phyloP scores from a whole-genome alignment of 2,888 invertebrate species.

The Endotricha flammealis region DNA sequence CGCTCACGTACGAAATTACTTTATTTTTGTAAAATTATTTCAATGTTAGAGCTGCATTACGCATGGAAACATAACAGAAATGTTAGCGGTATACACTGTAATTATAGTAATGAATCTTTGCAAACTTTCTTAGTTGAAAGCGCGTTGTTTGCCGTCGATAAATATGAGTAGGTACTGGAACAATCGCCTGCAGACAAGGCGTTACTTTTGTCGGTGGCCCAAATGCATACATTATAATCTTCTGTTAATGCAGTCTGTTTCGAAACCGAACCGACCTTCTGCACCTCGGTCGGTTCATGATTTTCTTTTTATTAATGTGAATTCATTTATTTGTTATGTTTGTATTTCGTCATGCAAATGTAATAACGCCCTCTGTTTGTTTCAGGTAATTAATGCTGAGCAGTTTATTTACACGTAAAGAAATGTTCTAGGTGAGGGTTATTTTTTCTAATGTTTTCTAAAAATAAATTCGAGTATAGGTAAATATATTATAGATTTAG shows the following conservation, averaged over 20 bases:
- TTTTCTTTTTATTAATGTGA: conserved; percentile 35
- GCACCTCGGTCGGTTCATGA: conserved; percentile 38
- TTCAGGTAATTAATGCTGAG: conserved; percentile 63
- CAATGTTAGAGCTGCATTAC: conserved; percentile 1
- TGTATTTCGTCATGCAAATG: too few species aligned
- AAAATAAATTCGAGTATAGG: too few species aligned
- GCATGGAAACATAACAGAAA: background rate
- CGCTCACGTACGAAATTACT: background rate
- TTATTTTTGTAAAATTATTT: background rate
- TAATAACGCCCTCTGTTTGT: too few species aligned
- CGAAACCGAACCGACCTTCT: conserved; percentile 59
- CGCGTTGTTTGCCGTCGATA: conserved; percentile 1
- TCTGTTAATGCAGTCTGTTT: conserved; percentile 51
- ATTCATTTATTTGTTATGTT: conserved; percentile 24
- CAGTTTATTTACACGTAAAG: too few species aligned
- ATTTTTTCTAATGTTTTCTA: conserved; percentile 15
- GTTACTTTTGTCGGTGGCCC: conserved; percentile 51
- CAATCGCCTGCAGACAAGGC: conserved; percentile 11
- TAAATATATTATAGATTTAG: too few species aligned
- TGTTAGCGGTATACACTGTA: conserved; percentile 1
- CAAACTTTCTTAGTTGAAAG: conserved; percentile 8
- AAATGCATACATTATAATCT: conserved; percentile 59
- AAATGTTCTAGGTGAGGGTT: conserved; percentile 52
- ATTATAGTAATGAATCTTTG: conserved; percentile 3
- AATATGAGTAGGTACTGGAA: background rate